Base-by-base conservation (phyloP, 1,140 invertebrate genomes). In the Drosophila elegans region DNA sequence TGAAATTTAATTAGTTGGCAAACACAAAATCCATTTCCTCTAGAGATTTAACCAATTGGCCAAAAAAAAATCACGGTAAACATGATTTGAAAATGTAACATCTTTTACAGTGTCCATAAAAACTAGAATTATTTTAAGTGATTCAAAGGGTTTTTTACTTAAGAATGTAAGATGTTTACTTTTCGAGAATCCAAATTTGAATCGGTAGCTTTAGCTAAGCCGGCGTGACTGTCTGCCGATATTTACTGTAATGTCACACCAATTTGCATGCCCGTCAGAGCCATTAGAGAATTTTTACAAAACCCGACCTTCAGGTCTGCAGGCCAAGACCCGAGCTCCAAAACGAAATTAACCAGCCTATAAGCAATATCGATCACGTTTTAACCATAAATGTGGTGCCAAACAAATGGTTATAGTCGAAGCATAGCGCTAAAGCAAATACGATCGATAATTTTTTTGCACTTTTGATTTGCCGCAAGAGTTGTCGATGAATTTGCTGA, bases 331-430 rank as follows among this genome's bases (percentile, higher is more conserved):
- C 32, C 29, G 11, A 54, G 54, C 21, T 32, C 63, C 61, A 54
- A 85, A 54, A 39, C 44, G 36, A 71, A 74, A 54, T 57, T 64
- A 61, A 62, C 52, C 59, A 75, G 53, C 49, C 59, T 32, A 75
- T 86, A 74, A 78, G 51, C 59, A 46, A 64, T 69, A 88, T 79
- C 55, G 45, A 88, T 77, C 83, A 88, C 84, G 83, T 88, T 83
- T 89, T 77, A 75, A 69, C 84, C 52, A 89, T 88, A 79, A 88
- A 88, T 46, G 53, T 42, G 39, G 25, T 67, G 61, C 41, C 41
- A 42, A 53, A 45, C 56, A 66, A 81, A 63, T 63, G 34, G 7
- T 13, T 39, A 67, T 45, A 49, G 39, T 36, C 59, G 46, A 77
- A 52, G 13, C 56, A 29, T 48, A 55, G 42, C 46, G 57, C 32